Evolutionary conservation across 1,140 invertebrate genomes (phyloP).

Genomic region (Magallana gigas): DNA sequence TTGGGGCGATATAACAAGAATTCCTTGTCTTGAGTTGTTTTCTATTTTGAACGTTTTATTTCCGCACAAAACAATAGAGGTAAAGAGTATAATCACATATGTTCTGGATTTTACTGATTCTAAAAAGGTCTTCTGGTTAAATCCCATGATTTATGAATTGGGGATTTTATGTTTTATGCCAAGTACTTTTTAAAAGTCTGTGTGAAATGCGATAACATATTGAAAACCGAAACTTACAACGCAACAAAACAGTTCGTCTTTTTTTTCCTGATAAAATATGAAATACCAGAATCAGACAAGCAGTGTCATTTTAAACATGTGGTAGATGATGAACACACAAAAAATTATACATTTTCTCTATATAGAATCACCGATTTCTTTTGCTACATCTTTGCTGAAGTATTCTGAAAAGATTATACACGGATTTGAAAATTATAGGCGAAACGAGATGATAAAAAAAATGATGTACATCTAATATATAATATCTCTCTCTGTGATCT

Average conservation of each 20-base stretch:
- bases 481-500: not conserved
- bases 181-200: not conserved
- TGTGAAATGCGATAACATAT: not conserved
- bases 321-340: not conserved
- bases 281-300: too few species aligned
- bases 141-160: too few species aligned
- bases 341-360: not conserved
- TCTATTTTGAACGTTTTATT: constrained; percentile 16
- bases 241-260: not conserved
- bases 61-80: constrained; percentile 8
- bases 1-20: not conserved
- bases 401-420: not conserved
- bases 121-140: too few species aligned
- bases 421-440: not conserved
- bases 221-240: not conserved
- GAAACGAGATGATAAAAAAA: not conserved
- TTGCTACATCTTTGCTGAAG: not conserved
- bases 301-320: not conserved
- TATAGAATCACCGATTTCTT: too few species aligned
- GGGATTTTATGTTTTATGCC: not conserved
- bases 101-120: not conserved
- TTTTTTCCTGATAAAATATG: too few species aligned
- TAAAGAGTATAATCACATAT: not conserved
- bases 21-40: not conserved
- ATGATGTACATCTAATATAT: not conserved